Evolutionary conservation across 2,888 invertebrate species (phyloP), one percentile per base, ranked within the genome.

Genomic region (Patella ulyssiponensis): DNA sequence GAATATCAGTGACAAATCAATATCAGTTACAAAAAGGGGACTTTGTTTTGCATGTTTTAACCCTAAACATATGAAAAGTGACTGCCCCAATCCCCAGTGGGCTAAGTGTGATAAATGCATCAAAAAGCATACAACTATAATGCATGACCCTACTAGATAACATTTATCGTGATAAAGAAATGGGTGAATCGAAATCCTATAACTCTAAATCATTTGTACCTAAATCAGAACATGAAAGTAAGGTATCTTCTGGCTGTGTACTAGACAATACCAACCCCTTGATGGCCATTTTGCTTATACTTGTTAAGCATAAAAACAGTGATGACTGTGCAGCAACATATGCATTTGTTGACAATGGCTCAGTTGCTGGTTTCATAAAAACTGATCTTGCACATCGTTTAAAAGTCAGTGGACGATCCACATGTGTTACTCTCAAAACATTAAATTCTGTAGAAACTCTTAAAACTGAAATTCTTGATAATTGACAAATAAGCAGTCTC

Each of bases 341-440:
- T n/a, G n/a, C n/a, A n/a, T n/a, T n/a, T n/a, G n/a, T n/a, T 20
- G 58, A 64, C 58, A 64, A 64, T n/a, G 64, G 64, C 11, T 64
- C 64, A 2, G 64, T 2, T n/a, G 64, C 64, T 64, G 1, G 64
- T 11, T 64, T 64, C 14, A 14, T 14, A 2, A 64, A n/a, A 3
- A 2, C 64, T n/a, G 64, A 64, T 11, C 64, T 64, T 64, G 20
- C 14, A n/a, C 9, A 23, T 14, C 9, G 20, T 11, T 23, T 64
- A 11, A 64, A 3, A 64, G 12, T 64, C 23, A 64, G 11, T 64
- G 64, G 64, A n/a, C 11, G 14, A 64, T 2, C 11, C 14, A 64
- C 64, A 2, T 20, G 20, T 64, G 64, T 64, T 9, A 64, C 64
- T 14, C 64, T 64, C 23, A 64, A 64, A 64, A 64, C 64, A 3